A percentile compares a stretch with the other conserved stretches of the same genome.
phyloP scores from a whole-genome alignment of 1,140 invertebrate genomes.

The Drosophila subobscura region DNA sequence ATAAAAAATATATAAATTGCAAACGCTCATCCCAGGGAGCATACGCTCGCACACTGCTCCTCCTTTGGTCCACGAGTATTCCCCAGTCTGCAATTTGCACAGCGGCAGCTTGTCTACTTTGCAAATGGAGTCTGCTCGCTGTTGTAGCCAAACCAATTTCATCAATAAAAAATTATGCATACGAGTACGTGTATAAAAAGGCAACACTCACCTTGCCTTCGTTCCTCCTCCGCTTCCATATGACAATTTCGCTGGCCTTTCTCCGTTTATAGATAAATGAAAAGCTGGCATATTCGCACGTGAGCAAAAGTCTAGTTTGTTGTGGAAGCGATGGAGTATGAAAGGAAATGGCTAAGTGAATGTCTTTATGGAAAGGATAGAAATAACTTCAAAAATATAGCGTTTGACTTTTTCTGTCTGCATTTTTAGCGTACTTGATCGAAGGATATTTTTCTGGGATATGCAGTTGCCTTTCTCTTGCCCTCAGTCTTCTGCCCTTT shows the following conservation, averaged over 20 bases:
- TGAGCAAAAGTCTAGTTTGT: neutral
- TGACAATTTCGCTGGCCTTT: constrained; percentile 48
- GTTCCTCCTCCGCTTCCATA: constrained; percentile 20
- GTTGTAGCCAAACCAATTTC: constrained; percentile 67
- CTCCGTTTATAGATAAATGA: constrained; percentile 32
- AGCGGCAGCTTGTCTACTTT: constrained; percentile 71
- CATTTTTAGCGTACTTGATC: too few relatives aligned
- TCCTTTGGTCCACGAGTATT: constrained; percentile 37
- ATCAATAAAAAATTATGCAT: constrained; percentile 71
- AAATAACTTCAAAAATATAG: neutral
- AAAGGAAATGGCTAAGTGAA: constrained; percentile 20
- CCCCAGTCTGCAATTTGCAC: constrained; percentile 70
- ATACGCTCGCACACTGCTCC: constrained; percentile 13
- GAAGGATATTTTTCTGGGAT: too few relatives aligned
- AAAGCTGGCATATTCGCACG: constrained; percentile 12
- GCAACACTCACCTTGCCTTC: constrained; percentile 2
- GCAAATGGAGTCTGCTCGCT: constrained; percentile 63
- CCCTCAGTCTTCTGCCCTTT: too few relatives aligned
- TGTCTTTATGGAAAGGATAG: neutral
- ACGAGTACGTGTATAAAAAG: neutral
- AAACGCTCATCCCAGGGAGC: constrained; percentile 19
- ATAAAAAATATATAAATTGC: constrained; percentile 71
- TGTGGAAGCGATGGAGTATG: constrained; percentile 7
- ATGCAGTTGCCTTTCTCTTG: too few relatives aligned
- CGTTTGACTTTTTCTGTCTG: neutral